These are phyloP conservation scores for Scortum barcoo DNA, from an alignment of 2,113 vertebrate species.

Conservation along the genomic window DNA sequence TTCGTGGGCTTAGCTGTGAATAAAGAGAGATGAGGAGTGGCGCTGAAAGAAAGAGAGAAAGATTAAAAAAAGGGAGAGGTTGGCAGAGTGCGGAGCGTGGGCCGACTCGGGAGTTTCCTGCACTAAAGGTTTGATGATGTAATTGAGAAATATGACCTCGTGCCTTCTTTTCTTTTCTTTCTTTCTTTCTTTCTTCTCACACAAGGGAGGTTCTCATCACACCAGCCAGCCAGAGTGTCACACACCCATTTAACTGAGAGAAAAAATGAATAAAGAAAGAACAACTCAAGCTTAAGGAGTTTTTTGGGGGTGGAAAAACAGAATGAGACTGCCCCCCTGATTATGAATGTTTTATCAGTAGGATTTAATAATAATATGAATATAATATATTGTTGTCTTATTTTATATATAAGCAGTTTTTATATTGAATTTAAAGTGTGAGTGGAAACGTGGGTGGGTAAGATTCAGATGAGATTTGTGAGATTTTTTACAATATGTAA, in stretches of 20 bases:
- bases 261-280: too few relatives aligned
- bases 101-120: constrained; percentile 52
- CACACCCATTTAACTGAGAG: not conserved
- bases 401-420: not conserved
- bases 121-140: constrained; percentile 61
- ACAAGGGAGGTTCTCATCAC: not conserved
- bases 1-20: constrained; percentile 8
- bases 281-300: too few relatives aligned
- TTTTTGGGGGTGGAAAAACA: too few relatives aligned
- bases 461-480: too few relatives aligned
- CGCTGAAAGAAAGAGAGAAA: not conserved
- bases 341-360: too few relatives aligned
- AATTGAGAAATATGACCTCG: constrained; percentile 19
- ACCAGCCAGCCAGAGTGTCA: constrained; percentile 14
- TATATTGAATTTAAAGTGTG: not conserved
- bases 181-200: not conserved
- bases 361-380: not conserved
- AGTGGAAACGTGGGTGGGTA: too few relatives aligned
- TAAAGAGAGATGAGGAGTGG: constrained; percentile 2
- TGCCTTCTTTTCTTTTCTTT: not conserved
- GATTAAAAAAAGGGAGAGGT: not conserved
- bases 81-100: constrained; percentile 22
- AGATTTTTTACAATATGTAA: too few relatives aligned
- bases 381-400: not conserved
- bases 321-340: not conserved